phyloP scores from a whole-genome alignment of 2,113 vertebrate species.

The Sprattus sprattus region DNA sequence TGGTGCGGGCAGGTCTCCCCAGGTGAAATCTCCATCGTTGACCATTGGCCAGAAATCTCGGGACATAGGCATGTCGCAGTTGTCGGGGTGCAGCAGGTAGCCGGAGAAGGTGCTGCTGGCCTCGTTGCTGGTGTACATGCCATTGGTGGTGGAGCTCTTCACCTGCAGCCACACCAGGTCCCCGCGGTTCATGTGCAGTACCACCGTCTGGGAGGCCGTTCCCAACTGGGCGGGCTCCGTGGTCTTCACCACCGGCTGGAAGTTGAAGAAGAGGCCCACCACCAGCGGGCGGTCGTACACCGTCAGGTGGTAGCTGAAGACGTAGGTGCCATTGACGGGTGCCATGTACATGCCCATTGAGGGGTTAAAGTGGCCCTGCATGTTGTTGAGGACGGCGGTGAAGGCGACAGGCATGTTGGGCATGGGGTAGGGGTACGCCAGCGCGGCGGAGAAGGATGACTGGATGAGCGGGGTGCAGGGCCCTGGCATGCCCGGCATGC shows the following conservation, averaged over 20 bases:
- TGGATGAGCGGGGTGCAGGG: conserved; percentile 62
- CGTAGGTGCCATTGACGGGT: conserved; percentile 65
- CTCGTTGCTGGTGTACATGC: conserved; percentile 55
- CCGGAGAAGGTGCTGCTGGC: conserved; percentile 66
- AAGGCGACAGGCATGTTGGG: conserved; percentile 60
- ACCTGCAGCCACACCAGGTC: conserved; percentile 69
- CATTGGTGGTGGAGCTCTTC: conserved; percentile 53
- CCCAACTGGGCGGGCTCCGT: conserved; percentile 46
- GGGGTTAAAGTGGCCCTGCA: conserved; percentile 55
- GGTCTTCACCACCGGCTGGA: conserved; percentile 51
- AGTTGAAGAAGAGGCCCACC: conserved; percentile 65
- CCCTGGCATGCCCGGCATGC: conserved; percentile 59
- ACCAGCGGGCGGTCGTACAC: conserved; percentile 49
- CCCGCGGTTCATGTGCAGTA: conserved; percentile 55
- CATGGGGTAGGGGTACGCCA: conserved; percentile 45
- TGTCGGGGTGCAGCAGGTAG: conserved; percentile 66
- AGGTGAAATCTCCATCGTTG: neutral
- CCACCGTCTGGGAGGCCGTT: conserved; percentile 58
- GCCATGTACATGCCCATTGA: conserved; percentile 57
- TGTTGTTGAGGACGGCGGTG: conserved; percentile 48
- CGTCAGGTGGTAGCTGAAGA: conserved; percentile 63
- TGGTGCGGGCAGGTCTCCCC: conserved; percentile 24
- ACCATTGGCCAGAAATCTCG: conserved; percentile 8
- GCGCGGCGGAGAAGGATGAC: conserved; percentile 61
- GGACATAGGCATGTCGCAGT: conserved; percentile 50